These are phyloP conservation scores for Meriones psammophilus DNA, from an alignment of 2,797 vertebrate species.

Conservation along the genomic window DNA sequence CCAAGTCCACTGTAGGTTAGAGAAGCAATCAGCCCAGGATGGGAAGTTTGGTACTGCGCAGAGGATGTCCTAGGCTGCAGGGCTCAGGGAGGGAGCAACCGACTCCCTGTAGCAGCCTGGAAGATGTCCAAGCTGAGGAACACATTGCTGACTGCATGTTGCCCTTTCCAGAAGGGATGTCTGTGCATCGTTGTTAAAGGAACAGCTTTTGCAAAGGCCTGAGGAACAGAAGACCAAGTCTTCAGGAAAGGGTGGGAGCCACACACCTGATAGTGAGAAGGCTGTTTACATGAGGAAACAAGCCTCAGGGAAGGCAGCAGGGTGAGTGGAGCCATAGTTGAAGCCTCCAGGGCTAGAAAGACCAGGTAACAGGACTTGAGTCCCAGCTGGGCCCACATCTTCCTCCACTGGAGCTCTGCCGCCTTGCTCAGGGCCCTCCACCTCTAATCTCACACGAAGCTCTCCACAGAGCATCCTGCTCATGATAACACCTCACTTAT, in stretches of 20 bases:
- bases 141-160: not conserved
- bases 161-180: not conserved
- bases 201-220: not conserved
- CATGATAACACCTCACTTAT: not conserved
- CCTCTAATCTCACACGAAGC: not conserved
- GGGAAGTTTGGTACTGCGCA: not conserved
- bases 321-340: not conserved
- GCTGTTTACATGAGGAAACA: not conserved
- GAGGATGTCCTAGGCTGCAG: not conserved
- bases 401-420: not conserved
- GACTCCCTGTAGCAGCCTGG: not conserved
- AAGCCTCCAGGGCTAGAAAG: not conserved
- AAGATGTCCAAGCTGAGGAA: not conserved
- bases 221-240: not conserved
- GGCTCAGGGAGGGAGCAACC: not conserved
- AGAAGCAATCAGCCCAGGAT: not conserved
- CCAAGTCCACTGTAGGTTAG: not conserved
- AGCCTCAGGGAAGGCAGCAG: not conserved
- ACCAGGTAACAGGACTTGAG: not conserved
- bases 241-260: not conserved
- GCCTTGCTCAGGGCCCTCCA: not conserved
- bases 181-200: not conserved
- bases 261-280: not conserved
- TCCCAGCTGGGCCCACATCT: not conserved
- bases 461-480: conserved; percentile 26